These are phyloP conservation scores for Neoascia interrupta DNA, from an alignment of 2,888 invertebrate genomes.

Conservation along the genomic window DNA sequence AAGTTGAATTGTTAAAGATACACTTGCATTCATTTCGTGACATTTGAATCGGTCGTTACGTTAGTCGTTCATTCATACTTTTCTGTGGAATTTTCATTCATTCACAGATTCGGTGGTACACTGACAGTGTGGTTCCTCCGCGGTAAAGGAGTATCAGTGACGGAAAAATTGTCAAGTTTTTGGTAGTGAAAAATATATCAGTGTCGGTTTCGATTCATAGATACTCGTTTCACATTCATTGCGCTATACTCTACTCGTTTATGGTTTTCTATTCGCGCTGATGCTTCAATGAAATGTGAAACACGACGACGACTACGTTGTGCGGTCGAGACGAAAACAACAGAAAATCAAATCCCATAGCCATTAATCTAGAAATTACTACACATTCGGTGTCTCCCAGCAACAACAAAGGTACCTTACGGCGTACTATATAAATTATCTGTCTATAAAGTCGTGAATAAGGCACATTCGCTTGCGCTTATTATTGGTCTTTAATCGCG, in stretches of 20 bases:
- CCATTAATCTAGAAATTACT: conserved; percentile 48
- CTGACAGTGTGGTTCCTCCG: conserved; percentile 16
- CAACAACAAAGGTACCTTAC: conserved; percentile 47
- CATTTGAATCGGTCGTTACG: conserved; percentile 14
- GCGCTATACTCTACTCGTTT: too few relatives aligned
- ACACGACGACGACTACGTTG: conserved; percentile 47
- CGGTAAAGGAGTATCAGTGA: conserved; percentile 34
- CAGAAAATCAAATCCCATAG: conserved; percentile 29
- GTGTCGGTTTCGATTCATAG: too few relatives aligned
- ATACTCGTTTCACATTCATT: too few relatives aligned
- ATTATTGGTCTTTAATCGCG: conserved; percentile 54
- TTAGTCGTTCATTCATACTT: conserved; percentile 48
- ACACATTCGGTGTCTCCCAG: conserved; percentile 50
- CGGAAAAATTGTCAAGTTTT: conserved; percentile 40
- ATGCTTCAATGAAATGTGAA: conserved; percentile 52
- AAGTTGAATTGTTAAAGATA: conserved; percentile 20
- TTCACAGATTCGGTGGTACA: conserved; percentile 53
- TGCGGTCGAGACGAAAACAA: conserved; percentile 28
- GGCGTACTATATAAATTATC: conserved; percentile 35
- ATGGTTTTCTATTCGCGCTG: conserved; percentile 25
- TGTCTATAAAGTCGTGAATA: conserved; percentile 49
- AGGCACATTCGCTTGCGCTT: conserved; percentile 44
- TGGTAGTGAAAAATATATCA: too few relatives aligned
- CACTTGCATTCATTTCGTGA: conserved; percentile 39
- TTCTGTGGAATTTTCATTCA: too few relatives aligned